Base-by-base conservation (phyloP, 2,888 invertebrate genomes). In the Drepanosiphum platanoidis region DNA sequence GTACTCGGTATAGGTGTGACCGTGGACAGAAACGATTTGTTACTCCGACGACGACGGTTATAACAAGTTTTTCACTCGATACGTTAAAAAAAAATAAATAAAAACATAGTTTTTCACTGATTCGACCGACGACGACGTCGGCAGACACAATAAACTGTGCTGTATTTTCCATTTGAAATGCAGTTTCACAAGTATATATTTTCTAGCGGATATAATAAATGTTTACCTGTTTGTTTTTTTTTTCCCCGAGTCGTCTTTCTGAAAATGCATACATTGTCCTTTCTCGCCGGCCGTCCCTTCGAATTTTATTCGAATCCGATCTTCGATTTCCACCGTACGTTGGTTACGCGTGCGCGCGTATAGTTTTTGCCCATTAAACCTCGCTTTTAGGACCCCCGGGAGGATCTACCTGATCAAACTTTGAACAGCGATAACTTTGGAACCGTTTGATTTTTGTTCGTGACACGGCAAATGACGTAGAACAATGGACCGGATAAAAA, bases 351-450 rank as follows among this genome's bases (percentile, higher is more conserved):
- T 32, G 32, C 1, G 13, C 11, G 2, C 34, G 0, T 32, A 34
- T 32, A 32, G 32, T 32, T 18, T 1, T 34, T 15, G 32, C 7
- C 75, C n/a, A 58, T 58, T 75, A 75, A 52, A 13, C 52, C 34
- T 5, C 32, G 18, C 13, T 58, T 74, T 75, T n/a, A 75, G 34
- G 7, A 34, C 34, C 34, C 52, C n/a, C n/a, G n/a, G 46, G 52
- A 74, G 32, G 1, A n/a, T 15, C 61, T 27, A 61, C 61, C 61
- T 74, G 74, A 74, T 74, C 74, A 52, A 74, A 52, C 52, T 52
- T 74, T 52, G 22, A 52, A 74, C 27, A 74, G 52, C 27, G 13
- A 74, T 34, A 52, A 52, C 13, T 52, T 74, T 34, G 34, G 13
- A 52, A 52, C 32, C 32, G 22, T 74, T 74, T n/a, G 46, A 58